Percentiles rank a stretch among this genome's conserved stretches.
Conservation (phyloP, 2,797 vertebrate species). For the Sebastes aleutianus region DNA sequence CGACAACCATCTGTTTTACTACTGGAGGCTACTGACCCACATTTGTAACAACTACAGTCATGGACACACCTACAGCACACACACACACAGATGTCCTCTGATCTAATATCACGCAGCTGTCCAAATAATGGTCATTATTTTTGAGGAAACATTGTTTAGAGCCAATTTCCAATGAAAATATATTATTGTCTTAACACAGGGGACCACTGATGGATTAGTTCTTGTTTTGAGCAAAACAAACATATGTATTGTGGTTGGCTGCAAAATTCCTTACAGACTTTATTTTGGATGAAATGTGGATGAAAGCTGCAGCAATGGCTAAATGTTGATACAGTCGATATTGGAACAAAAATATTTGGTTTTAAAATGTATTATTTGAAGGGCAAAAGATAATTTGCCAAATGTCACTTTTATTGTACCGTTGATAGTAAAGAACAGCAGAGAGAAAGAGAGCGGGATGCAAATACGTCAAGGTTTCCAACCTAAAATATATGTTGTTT, state of each 20-base stretch:
- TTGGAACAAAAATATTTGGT: neutral
- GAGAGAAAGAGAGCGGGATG: neutral
- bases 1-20: constrained; percentile 53
- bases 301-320: constrained; percentile 3
- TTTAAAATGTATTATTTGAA: neutral
- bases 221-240: constrained; percentile 37
- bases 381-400: neutral
- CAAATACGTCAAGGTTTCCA: neutral
- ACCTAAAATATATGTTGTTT: neutral
- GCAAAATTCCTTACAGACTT: constrained; percentile 10
- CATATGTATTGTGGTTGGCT: constrained; percentile 39
- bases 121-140: constrained; percentile 44
- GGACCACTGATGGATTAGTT: constrained; percentile 36
- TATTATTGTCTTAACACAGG: constrained; percentile 8
- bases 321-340: neutral
- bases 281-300: constrained; percentile 9
- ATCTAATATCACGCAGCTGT: constrained; percentile 45
- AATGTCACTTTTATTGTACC: neutral
- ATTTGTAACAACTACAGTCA: constrained; percentile 36
- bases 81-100: constrained; percentile 24
- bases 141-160: constrained; percentile 43
- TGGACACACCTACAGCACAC: constrained; percentile 15
- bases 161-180: constrained; percentile 51
- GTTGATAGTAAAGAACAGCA: neutral
- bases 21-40: constrained; percentile 41